Percentiles rank a stretch among this genome's conserved stretches.
Evolutionary conservation across 2,888 invertebrate genomes (phyloP).

Genomic region (Lissocephala sabroskyi): DNA sequence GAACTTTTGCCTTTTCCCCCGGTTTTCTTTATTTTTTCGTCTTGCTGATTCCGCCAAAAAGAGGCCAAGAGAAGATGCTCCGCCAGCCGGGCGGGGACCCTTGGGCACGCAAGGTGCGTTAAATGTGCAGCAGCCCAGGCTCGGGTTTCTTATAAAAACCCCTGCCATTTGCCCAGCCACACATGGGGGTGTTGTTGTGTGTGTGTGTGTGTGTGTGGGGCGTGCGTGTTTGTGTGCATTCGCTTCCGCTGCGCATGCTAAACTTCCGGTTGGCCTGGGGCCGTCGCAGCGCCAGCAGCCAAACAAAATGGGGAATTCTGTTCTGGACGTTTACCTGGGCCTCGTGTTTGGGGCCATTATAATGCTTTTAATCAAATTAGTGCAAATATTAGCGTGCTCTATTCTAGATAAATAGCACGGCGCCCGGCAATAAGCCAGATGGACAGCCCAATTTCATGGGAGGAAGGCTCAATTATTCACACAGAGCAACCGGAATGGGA

Average conservation of each 20-base stretch:
- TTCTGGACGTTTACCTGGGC: constrained; percentile 36
- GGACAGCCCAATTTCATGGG: too few species aligned
- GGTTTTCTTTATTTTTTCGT: constrained; percentile 21
- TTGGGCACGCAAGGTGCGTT: constrained; percentile 54
- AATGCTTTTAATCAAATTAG: constrained; percentile 65
- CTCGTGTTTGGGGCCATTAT: constrained; percentile 46
- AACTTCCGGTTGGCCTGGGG: constrained; percentile 31
- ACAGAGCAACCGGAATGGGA: too few species aligned
- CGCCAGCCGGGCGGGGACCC: constrained; percentile 1
- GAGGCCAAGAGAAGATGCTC: constrained; percentile 29
- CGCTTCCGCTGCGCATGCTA: constrained; percentile 42
- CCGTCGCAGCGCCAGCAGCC: constrained; percentile 8
- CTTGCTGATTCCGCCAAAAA: constrained; percentile 54
- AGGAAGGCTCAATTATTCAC: too few species aligned
- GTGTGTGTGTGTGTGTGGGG: constrained; percentile 8
- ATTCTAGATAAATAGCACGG: neutral
- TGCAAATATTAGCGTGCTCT: constrained; percentile 43
- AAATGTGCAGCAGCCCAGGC: constrained; percentile 29
- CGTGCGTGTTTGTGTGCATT: constrained; percentile 27
- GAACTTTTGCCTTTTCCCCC: constrained; percentile 55
- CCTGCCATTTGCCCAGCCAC: neutral
- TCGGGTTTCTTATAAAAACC: constrained; percentile 19
- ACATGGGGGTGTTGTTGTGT: constrained; percentile 3
- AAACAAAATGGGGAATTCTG: constrained; percentile 24
- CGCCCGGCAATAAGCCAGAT: too few species aligned